Percentiles rank a stretch among this genome's conserved stretches.
Evolutionary conservation across 2,113 vertebrate species (phyloP).

Genomic region (Engraulis encrasicolus): DNA sequence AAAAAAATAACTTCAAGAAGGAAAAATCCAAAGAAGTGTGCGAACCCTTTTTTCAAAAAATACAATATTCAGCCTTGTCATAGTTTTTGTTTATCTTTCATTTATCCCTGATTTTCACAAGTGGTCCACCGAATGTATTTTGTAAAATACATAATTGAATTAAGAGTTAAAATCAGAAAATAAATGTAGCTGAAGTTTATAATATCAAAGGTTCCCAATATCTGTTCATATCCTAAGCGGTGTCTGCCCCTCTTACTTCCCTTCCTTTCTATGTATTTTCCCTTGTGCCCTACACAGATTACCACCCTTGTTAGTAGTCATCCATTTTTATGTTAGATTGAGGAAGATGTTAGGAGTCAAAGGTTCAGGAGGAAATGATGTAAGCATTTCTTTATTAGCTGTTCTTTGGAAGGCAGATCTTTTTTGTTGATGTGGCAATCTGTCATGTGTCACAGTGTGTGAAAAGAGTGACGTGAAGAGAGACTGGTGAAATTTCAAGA

Average conservation of each 20-base stretch:
- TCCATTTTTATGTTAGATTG: background rate
- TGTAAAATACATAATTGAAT: too few relatives aligned
- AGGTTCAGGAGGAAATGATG: background rate
- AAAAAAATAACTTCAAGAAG: too few relatives aligned
- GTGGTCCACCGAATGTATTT: too few relatives aligned
- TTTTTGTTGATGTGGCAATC: background rate
- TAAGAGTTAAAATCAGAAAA: too few relatives aligned
- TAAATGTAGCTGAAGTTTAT: too few relatives aligned
- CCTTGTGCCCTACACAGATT: background rate
- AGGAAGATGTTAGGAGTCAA: background rate
- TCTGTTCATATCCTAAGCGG: background rate
- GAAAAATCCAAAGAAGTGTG: too few relatives aligned
- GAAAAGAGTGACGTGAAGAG: background rate
- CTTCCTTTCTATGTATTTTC: background rate
- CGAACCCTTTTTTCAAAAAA: too few relatives aligned
- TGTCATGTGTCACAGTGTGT: background rate
- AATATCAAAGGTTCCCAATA: background rate
- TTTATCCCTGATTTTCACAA: too few relatives aligned
- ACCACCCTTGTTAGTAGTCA: background rate
- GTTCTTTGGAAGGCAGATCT: background rate
- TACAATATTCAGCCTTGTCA: too few relatives aligned
- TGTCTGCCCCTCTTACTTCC: background rate
- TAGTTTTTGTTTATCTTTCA: too few relatives aligned
- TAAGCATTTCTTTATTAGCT: too few relatives aligned
- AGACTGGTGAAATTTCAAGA: background rate